phyloP scores from a whole-genome alignment of 2,113 vertebrate genomes.

The Pyxicephalus adspersus region DNA sequence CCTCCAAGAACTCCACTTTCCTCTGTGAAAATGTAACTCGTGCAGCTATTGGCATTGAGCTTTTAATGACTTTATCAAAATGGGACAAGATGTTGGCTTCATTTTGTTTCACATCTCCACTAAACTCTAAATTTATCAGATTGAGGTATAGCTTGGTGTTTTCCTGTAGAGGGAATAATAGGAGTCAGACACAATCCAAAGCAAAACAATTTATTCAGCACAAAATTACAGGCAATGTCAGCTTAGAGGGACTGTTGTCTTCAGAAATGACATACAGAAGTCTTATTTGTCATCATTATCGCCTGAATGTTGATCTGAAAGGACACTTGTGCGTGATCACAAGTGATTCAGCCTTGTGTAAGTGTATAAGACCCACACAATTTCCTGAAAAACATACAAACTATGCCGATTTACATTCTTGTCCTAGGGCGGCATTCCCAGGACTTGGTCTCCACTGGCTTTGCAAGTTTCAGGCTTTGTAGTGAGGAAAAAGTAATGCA shows the following conservation, averaged over 20 bases:
- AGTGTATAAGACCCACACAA: no score
- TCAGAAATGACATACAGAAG: constrained; percentile 64
- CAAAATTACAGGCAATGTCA: constrained; percentile 70
- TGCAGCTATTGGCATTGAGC: constrained; percentile 84
- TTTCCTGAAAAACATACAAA: no score
- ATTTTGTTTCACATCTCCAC: constrained; percentile 87
- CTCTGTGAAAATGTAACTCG: constrained; percentile 92
- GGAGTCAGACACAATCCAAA: not conserved
- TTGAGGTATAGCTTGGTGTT: constrained; percentile 94
- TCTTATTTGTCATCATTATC: constrained; percentile 73
- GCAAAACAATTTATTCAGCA: not conserved
- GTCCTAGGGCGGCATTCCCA: no score
- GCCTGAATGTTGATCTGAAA: constrained; percentile 58
- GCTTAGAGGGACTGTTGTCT: constrained; percentile 84
- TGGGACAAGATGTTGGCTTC: constrained; percentile 89
- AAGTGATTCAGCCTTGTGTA: no score
- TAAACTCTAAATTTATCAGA: constrained; percentile 94
- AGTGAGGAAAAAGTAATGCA: no score
- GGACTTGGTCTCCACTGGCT: no score
- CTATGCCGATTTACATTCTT: no score
- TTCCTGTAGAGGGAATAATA: constrained; percentile 70
- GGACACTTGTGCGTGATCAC: no score
- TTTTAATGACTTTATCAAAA: constrained; percentile 88
- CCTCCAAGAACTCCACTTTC: constrained; percentile 97
- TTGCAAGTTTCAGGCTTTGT: no score